Conservation (phyloP, 1,140 invertebrate genomes). For the Eumeta japonica region DNA sequence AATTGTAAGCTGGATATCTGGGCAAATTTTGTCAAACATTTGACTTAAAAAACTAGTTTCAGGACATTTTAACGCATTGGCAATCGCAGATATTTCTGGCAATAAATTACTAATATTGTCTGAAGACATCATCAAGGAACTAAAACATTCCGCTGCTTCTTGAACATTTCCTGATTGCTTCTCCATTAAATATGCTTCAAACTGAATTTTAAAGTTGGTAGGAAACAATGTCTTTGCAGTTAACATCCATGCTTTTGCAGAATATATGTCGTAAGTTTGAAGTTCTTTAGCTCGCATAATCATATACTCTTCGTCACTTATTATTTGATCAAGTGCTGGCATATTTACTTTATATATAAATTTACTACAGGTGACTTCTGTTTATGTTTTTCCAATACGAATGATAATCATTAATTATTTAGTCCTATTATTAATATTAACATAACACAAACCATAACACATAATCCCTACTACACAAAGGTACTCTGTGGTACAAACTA, state of each 20-base stretch:
- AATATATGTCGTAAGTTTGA: constrained; percentile 68
- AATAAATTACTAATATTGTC: constrained; percentile 64
- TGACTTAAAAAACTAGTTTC: constrained; percentile 60
- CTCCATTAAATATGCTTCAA: constrained; percentile 80
- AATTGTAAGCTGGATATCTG: constrained; percentile 73
- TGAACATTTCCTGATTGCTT: constrained; percentile 76
- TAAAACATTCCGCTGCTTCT: constrained; percentile 82
- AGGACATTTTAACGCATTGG: constrained; percentile 66
- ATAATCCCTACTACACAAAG: too few species aligned
- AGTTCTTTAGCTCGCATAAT: constrained; percentile 73
- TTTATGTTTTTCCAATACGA: too few species aligned
- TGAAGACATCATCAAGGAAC: constrained; percentile 49
- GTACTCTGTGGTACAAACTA: too few species aligned
- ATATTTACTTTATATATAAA: too few species aligned
- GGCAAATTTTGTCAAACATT: constrained; percentile 68
- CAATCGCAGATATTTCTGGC: constrained; percentile 78
- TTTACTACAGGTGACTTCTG: too few species aligned
- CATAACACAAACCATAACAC: too few species aligned
- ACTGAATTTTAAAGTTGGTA: constrained; percentile 81
- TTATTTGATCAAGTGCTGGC: constrained; percentile 27
- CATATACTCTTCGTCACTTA: constrained; percentile 73
- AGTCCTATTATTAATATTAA: too few species aligned
- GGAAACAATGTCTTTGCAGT: constrained; percentile 86
- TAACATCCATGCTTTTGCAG: constrained; percentile 88
- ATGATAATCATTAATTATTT: too few species aligned